Evolutionary conservation across 2,888 invertebrate species (phyloP).

Genomic region (Timandra comae): DNA sequence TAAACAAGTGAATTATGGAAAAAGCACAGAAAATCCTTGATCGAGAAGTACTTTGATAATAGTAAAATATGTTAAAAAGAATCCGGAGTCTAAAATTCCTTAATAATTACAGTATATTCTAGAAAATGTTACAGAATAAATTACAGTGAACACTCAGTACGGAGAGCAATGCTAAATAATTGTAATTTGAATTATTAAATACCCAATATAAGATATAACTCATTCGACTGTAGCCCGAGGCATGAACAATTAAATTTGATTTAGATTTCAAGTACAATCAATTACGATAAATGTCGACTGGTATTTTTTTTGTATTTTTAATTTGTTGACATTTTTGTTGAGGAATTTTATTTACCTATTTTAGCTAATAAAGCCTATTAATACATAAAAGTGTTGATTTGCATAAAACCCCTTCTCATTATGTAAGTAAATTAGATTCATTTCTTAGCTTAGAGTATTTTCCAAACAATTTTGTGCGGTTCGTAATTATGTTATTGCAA

Average conservation of each 20-base stretch:
- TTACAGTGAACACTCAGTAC: slow-evolving; percentile 14
- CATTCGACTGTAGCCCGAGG: slow-evolving; percentile 23
- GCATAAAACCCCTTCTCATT: neutral
- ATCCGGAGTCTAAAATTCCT: slow-evolving; percentile 2
- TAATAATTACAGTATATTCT: slow-evolving; percentile 15
- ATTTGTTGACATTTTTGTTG: no score
- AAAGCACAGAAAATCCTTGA: no score
- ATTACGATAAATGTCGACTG: slow-evolving; percentile 29
- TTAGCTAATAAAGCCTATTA: neutral
- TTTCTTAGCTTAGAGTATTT: no score
- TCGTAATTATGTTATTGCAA: no score
- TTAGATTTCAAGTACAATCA: slow-evolving; percentile 30
- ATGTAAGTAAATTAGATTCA: neutral
- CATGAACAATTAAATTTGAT: slow-evolving; percentile 30
- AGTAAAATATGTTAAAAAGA: no score
- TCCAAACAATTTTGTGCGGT: no score
- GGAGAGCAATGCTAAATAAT: slow-evolving; percentile 18
- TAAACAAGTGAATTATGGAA: no score
- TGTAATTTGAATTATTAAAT: slow-evolving; percentile 16
- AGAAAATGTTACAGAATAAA: slow-evolving; percentile 19
- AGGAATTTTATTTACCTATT: no score
- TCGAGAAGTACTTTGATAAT: no score
- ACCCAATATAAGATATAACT: slow-evolving; percentile 7
- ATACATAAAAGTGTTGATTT: neutral
- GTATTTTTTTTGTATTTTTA: slow-evolving; percentile 18